Evolutionary conservation across 2,797 vertebrate species (phyloP), one percentile per base, ranked within the genome.

Genomic region (Poecilia velifera): DNA sequence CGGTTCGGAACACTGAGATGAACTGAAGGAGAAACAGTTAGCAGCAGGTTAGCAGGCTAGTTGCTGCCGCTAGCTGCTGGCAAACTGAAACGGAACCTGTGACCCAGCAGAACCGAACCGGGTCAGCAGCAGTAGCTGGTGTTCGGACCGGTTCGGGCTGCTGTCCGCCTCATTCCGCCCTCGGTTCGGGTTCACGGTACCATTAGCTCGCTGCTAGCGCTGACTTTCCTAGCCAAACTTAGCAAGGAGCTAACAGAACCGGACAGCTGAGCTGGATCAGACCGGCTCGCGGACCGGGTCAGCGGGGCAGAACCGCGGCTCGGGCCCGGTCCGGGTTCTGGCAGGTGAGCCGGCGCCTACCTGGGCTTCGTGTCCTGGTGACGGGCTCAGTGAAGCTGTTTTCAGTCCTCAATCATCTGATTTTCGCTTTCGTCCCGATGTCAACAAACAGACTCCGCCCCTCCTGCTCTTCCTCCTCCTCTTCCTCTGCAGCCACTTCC

Each of bases 401-500:
- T 80, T 76, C 85, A 70, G 83, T 81, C 83, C 90, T 86, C 87
- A 86, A 89, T 92, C 93, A 94, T 94, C 89, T 91, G 93, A 89
- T 94, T 91, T 81, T 91, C 84, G 90, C 81, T 88, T 90, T 90
- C 89, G 84, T 87, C 93, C 93, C 88, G 95, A 95, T 96, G 96
- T 96, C 96, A 96, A 96, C 96, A 96, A 95, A 95, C 95, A 93
- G 81, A 82, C 93, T 93, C 88, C 55, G 10, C 55, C 55, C 88
- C 51, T 51, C 55, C 55, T 57, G 0, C 10, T 57, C 55, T n/a
- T 57, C 93, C 91, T 86, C 72, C 86, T 86, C 47, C n/a, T 36
- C 59, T 76, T 76, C 75, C 43, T 76, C 59, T 12, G 16, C 16
- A n/a, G 3, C 59, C n/a, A 34, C 59, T 25, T 62, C 74, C 31